These are phyloP conservation scores for Micronycteris hirsuta DNA, from an alignment of 2,113 vertebrate species.

Conservation along the genomic window DNA sequence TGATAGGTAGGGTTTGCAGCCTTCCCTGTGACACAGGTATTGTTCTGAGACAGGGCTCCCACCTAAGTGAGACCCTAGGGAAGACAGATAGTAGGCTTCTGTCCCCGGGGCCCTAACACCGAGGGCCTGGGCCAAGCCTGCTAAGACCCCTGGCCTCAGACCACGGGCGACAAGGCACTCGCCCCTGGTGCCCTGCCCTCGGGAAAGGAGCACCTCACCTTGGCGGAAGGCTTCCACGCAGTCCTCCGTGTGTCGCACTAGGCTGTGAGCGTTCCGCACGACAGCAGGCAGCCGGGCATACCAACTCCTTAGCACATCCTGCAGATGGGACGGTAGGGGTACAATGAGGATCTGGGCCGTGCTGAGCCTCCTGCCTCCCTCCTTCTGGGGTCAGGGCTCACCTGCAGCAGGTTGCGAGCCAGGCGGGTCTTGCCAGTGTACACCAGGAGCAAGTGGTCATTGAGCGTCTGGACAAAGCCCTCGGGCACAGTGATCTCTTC, in stretches of 20 bases:
- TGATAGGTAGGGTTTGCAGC: not conserved
- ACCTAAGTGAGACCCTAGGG: not conserved
- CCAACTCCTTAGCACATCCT: slow-evolving; percentile 97
- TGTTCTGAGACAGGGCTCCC: not conserved
- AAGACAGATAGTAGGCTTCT: not conserved
- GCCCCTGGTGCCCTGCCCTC: not conserved
- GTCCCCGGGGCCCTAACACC: not conserved
- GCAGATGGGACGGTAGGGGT: not conserved
- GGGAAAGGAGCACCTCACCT: slow-evolving; percentile 72
- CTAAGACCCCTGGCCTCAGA: not conserved
- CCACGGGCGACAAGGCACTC: not conserved
- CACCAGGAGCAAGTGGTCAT: slow-evolving; percentile 90
- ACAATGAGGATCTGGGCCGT: not conserved
- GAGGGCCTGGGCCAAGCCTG: not conserved
- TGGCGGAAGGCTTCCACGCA: slow-evolving; percentile 86
- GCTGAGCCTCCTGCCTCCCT: not conserved
- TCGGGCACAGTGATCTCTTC: slow-evolving; percentile 81
- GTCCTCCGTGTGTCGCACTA: slow-evolving; percentile 88
- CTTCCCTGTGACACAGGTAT: not conserved
- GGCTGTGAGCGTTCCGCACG: slow-evolving; percentile 82
- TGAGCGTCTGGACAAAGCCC: slow-evolving; percentile 84
- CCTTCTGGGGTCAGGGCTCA: slow-evolving; percentile 43
- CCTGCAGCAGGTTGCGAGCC: slow-evolving; percentile 96
- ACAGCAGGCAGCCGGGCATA: slow-evolving; percentile 88
- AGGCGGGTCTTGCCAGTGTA: slow-evolving; percentile 97